Base-by-base conservation (phyloP, 1,140 invertebrate genomes). In the Drosophila nigromelanica region DNA sequence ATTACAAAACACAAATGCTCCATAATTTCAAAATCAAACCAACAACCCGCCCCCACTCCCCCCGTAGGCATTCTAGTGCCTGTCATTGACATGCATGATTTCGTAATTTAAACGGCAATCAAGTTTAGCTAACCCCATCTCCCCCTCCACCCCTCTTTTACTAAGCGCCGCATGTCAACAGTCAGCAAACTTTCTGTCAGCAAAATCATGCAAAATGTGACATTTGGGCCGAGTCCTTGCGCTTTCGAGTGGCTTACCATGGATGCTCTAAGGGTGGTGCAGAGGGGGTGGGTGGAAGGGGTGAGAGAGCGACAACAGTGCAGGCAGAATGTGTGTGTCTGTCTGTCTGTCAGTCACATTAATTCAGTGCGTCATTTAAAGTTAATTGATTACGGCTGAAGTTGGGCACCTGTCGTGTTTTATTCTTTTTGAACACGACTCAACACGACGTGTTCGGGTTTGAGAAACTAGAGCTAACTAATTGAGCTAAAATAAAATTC, bases 1-100 rank as follows among this genome's bases (percentile, higher is more conserved):
- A 85, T 85, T 85, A 85, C 80, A 85, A 85, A 80, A 86, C 77
- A 74, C 81, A 85, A 85, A 83, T 80, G 73, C 73, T 80, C 80
- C 79, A 85, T 83, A 83, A 85, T 77, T 85, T 85, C 69, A 73
- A 85, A 80, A 60, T 37, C 80, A 64, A 58, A 27, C 39, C 15
- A 30, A 55, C 5, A 27, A 27, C 1, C 27, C 24, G 24, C 40
- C 21, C 21, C 43, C 52, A 43, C 14, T n/a, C 37, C 42, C 43
- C 21, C 47, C 15, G 24, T 15, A 18, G 24, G 35, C 42, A 59
- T 50, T 64, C 39, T 6, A 15, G 51, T 64, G 47, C 37, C 56
- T 74, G 64, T 64, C 80, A 73, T 56, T 61, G 77, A 55, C 73
- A 73, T 77, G 77, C 64, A 77, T 85, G 68, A 85, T 77, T 85